A percentile compares a stretch with the other conserved stretches of the same genome.
These are phyloP conservation scores for Brachionus angularis DNA, from an alignment of 1,140 invertebrate species.

Conservation along the genomic window DNA sequence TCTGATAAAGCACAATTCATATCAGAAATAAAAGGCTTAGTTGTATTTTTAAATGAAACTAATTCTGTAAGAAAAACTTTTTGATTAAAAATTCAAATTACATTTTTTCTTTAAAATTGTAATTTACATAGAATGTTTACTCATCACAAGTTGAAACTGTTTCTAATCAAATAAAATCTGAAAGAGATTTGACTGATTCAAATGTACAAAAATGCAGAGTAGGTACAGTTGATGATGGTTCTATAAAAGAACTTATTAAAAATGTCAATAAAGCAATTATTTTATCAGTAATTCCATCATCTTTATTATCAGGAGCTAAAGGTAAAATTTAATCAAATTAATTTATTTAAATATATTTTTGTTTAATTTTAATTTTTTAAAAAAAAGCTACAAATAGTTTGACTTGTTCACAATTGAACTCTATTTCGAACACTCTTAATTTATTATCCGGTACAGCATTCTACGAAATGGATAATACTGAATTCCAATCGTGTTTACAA, in stretches of 20 bases:
- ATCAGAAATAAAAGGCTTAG: neutral
- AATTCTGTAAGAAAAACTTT: neutral
- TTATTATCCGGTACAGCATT: neutral
- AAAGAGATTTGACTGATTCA: neutral
- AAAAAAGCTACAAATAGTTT: neutral
- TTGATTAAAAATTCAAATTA: no score
- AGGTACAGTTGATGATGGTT: neutral
- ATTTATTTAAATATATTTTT: neutral
- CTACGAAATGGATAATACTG: neutral
- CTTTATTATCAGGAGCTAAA: no score
- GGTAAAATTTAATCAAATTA: no score
- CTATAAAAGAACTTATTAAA: neutral
- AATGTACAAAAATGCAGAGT: slow-evolving; percentile 14
- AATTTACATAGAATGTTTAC: no score
- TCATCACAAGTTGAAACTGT: no score
- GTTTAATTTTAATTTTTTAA: neutral
- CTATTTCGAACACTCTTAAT: neutral
- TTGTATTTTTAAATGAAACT: neutral
- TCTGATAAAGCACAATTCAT: neutral
- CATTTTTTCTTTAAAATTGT: neutral
- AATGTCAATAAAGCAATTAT: neutral
- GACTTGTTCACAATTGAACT: neutral
- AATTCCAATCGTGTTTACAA: neutral
- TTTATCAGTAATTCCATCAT: neutral
- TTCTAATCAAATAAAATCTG: neutral